phyloP scores from a whole-genome alignment of 2,113 vertebrate species.

The Dendropsophus ebraccatus region DNA sequence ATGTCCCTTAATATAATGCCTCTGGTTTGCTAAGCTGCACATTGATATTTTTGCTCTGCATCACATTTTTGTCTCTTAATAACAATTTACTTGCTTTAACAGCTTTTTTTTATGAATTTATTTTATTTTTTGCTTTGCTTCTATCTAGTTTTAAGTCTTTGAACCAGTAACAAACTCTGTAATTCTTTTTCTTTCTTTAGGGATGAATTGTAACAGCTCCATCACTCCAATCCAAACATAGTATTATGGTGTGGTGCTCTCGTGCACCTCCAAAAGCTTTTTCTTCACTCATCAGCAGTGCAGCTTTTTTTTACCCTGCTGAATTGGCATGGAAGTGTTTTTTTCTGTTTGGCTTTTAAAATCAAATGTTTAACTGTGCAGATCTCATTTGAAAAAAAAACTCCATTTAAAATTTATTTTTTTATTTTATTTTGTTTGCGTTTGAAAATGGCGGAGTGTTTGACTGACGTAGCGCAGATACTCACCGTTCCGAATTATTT shows the following conservation, averaged over 20 bases:
- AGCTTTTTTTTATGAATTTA: not conserved
- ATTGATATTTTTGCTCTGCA: not conserved
- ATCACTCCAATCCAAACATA: conserved; percentile 74
- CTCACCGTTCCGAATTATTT: conserved; percentile 69
- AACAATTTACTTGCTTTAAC: not conserved
- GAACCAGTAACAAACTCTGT: not conserved
- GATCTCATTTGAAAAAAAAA: conserved; percentile 66
- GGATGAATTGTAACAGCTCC: conserved; percentile 93
- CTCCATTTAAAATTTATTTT: conserved; percentile 61
- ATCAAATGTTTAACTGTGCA: conserved; percentile 59
- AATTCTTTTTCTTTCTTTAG: conserved; percentile 73
- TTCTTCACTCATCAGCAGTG: conserved; percentile 76
- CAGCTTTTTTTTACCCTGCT: conserved; percentile 79
- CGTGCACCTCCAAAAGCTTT: conserved; percentile 81
- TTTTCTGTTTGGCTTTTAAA: conserved; percentile 64
- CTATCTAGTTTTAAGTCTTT: not conserved
- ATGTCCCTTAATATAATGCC: not conserved
- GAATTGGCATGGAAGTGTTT: conserved; percentile 78
- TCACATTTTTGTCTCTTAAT: not conserved
- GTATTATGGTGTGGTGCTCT: conserved; percentile 77
- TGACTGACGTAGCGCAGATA: conserved; percentile 57
- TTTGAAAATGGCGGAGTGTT: conserved; percentile 66
- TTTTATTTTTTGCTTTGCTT: conserved; percentile 34
- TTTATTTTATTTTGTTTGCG: conserved; percentile 70
- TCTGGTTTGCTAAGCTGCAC: not conserved